Conservation (phyloP, 2,797 vertebrate genomes). For the Crotalus adamanteus region DNA sequence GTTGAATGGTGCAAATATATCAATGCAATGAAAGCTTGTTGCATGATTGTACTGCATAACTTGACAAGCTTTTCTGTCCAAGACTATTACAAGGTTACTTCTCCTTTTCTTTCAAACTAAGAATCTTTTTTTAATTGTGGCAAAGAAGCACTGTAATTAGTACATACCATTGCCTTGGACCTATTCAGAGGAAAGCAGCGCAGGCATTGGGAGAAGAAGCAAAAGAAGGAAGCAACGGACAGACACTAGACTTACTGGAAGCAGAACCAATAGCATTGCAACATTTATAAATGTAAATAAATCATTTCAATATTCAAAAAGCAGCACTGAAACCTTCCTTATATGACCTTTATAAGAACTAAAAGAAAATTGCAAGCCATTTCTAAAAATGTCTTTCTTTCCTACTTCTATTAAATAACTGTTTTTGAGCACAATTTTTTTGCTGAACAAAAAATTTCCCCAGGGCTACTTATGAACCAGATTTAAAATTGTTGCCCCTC, state of each 20-base stretch:
- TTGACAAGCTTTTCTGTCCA: constrained; percentile 50
- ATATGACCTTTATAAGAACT: constrained; percentile 36
- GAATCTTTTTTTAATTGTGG: constrained; percentile 56
- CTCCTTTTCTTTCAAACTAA: constrained; percentile 72
- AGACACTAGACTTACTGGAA: constrained; percentile 94
- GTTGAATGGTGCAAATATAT: neutral
- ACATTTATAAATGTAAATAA: constrained; percentile 67
- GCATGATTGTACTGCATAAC: neutral
- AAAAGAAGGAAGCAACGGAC: constrained; percentile 84
- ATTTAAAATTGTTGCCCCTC: neutral
- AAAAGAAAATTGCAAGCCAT: constrained; percentile 24
- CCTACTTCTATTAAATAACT: constrained; percentile 60
- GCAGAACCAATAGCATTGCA: constrained; percentile 78
- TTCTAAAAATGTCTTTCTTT: constrained; percentile 37
- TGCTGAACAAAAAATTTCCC: neutral
- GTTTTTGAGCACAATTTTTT: constrained; percentile 40
- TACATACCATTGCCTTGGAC: constrained; percentile 94
- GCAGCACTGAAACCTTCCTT: constrained; percentile 14
- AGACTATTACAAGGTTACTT: constrained; percentile 59
- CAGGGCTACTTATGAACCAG: neutral
- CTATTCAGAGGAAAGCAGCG: constrained; percentile 89
- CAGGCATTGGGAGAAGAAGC: constrained; percentile 77
- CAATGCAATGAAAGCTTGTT: constrained; percentile 6
- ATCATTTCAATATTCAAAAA: constrained; percentile 41
- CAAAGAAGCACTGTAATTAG: constrained; percentile 78